A percentile compares a stretch with the other conserved stretches of the same genome.
Evolutionary conservation across 2,113 vertebrate species (phyloP).

Genomic region (Mesembrinibis cayennensis): DNA sequence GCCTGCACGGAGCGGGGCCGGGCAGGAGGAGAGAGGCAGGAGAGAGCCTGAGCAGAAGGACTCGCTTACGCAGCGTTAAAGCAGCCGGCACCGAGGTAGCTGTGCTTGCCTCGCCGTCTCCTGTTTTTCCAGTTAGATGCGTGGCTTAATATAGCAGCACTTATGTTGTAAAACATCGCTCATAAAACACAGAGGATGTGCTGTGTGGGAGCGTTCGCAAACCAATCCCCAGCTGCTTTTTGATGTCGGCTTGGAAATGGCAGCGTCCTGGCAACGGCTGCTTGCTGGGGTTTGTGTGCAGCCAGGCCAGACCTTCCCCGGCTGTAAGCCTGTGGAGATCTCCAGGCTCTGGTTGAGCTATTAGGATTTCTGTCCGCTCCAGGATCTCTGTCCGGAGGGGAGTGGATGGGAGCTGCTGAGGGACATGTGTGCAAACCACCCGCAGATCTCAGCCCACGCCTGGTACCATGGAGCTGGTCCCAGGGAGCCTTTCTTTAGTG

Average conservation of each 20-base stretch:
- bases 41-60: not conserved
- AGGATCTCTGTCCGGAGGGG: not conserved
- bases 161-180: conserved; percentile 42
- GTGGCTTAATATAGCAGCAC: conserved; percentile 59
- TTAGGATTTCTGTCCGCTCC: not conserved
- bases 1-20: not conserved
- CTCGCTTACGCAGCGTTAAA: not conserved
- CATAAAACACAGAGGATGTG: conserved; percentile 57
- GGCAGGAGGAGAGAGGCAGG: not conserved
- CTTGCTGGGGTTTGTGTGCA: not conserved
- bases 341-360: not conserved
- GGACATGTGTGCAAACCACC: not conserved
- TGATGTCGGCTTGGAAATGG: conserved; percentile 46
- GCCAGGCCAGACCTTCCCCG: not conserved
- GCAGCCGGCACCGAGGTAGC: not conserved
- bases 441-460: accelerated
- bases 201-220: conserved; percentile 33
- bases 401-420: not conserved
- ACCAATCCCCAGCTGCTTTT: conserved; percentile 54
- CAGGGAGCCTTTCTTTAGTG: not conserved
- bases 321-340: not conserved
- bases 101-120: not conserved
- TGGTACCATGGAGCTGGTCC: not conserved
- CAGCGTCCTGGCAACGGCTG: conserved; percentile 35
- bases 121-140: conserved; percentile 56